Conservation (phyloP, 2,888 invertebrate genomes). For the Junonia oenone region DNA sequence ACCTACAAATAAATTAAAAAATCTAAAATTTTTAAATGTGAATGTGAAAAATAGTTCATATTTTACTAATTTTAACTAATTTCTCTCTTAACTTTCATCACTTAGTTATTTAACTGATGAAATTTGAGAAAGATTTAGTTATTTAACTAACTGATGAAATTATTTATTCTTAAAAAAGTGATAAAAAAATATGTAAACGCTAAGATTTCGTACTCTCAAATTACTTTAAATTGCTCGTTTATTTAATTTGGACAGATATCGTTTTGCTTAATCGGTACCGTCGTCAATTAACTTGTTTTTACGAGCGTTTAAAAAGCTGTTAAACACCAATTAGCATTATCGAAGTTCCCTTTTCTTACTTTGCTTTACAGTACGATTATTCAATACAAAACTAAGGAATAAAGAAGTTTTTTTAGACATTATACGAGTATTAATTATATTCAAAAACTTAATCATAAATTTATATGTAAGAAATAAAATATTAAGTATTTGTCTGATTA, state of each 20-base stretch:
- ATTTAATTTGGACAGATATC: conserved; percentile 38
- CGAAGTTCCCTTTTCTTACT: conserved; percentile 50
- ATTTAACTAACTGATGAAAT: not conserved
- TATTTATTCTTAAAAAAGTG: not conserved
- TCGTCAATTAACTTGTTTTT: conserved; percentile 47
- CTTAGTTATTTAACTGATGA: too few species aligned
- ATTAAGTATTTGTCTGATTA: too few species aligned
- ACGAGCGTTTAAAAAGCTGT: conserved; percentile 50
- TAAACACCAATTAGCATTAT: conserved; percentile 56
- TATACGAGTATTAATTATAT: too few species aligned
- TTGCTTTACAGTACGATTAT: conserved; percentile 28
- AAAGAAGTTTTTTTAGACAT: not conserved
- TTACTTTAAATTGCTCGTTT: conserved; percentile 13
- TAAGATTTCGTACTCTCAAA: not conserved
- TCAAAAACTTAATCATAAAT: too few species aligned
- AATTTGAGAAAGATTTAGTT: too few species aligned
- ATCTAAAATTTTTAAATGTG: too few species aligned
- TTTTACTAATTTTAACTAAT: too few species aligned
- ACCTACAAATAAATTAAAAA: too few species aligned
- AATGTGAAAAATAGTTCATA: too few species aligned
- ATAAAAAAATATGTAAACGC: not conserved
- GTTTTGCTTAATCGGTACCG: conserved; percentile 42
- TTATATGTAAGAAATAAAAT: too few species aligned
- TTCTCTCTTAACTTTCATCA: too few species aligned
- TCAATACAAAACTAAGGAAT: not conserved